Percentiles rank a stretch among this genome's conserved stretches.
Evolutionary conservation across 2,113 vertebrate genomes (phyloP).

Genomic region (Orycteropus afer): DNA sequence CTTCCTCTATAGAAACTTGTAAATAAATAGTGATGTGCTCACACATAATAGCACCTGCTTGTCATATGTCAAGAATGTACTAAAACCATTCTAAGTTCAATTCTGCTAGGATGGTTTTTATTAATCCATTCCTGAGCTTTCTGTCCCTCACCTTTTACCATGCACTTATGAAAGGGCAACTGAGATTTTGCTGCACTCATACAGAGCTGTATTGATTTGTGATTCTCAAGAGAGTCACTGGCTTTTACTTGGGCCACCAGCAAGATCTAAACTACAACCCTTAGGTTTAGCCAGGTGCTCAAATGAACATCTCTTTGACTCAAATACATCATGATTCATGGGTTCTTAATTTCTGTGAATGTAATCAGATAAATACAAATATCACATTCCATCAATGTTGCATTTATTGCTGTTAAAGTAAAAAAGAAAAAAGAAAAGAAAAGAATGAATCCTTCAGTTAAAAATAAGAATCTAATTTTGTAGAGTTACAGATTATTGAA

Average conservation of each 20-base stretch:
- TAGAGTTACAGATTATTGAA: background rate
- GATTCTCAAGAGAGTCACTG: background rate
- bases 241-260: background rate
- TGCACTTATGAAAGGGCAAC: background rate
- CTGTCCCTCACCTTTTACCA: background rate
- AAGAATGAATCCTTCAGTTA: background rate
- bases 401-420: background rate
- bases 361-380: background rate
- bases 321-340: background rate
- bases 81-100: background rate
- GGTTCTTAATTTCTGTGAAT: background rate
- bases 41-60: background rate
- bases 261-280: background rate
- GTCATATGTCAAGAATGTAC: background rate
- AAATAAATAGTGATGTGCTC: background rate
- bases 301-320: background rate
- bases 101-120: background rate
- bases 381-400: background rate
- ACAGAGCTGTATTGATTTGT: rapidly evolving
- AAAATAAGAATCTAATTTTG: conserved; percentile 24
- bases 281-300: background rate
- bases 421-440: background rate
- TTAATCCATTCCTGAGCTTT: background rate
- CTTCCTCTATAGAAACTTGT: background rate
- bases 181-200: background rate